A percentile compares a stretch with the other conserved stretches of the same genome.
Evolutionary conservation across 2,888 invertebrate genomes (phyloP).

Genomic region (Phrixothrix hirtus): DNA sequence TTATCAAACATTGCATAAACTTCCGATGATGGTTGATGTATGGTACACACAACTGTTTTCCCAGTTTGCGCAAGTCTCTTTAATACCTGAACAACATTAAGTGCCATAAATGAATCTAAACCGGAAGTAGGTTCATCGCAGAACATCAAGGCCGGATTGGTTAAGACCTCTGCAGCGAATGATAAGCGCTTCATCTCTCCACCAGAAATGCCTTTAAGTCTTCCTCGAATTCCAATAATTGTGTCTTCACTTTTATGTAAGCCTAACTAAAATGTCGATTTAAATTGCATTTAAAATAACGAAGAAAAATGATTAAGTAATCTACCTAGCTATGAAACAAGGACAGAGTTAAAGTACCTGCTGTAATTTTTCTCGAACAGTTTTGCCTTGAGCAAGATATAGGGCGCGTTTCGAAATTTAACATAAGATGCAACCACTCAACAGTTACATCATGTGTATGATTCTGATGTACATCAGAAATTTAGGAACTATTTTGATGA

Average conservation of each 20-base stretch:
- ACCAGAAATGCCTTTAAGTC: conserved; percentile 90
- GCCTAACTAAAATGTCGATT: conserved; percentile 60
- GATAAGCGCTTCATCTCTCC: conserved; percentile 95
- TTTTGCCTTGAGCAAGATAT: no score
- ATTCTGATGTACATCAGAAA: no score
- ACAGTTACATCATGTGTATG: no score
- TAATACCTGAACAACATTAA: conserved; percentile 83
- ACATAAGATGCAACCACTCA: no score
- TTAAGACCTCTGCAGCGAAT: conserved; percentile 95
- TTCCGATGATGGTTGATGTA: conserved; percentile 95
- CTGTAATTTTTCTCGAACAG: no score
- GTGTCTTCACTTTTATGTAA: conserved; percentile 89
- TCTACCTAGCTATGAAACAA: no score
- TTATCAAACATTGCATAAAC: conserved; percentile 89
- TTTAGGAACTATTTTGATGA: no score
- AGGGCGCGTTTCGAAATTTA: no score
- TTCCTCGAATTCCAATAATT: conserved; percentile 84
- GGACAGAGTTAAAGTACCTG: no score
- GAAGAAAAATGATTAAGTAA: no score
- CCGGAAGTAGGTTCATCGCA: conserved; percentile 98
- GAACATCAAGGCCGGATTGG: conserved; percentile 92
- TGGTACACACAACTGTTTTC: conserved; percentile 89
- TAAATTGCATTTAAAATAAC: no score
- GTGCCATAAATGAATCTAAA: conserved; percentile 95
- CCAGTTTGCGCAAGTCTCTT: conserved; percentile 77